Percentiles rank a stretch among this genome's conserved stretches.
Evolutionary conservation across 2,113 vertebrate genomes (phyloP).

Genomic region (Enhydra lutris): DNA sequence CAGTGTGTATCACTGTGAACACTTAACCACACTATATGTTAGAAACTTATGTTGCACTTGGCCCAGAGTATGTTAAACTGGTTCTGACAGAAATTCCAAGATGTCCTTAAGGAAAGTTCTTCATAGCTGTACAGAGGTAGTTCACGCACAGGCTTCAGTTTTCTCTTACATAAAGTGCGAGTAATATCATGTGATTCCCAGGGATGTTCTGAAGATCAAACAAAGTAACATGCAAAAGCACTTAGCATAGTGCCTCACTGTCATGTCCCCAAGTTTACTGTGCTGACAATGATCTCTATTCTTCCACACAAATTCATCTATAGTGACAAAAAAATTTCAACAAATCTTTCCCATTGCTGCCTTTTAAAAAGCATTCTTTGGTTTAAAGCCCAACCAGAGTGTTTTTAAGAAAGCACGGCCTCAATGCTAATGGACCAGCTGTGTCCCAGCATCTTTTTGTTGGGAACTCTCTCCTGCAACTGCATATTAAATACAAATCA

Average conservation of each 20-base stretch:
- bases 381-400: constrained; percentile 49
- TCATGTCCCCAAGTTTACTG: constrained; percentile 44
- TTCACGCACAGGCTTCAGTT: constrained; percentile 23
- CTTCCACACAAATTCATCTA: constrained; percentile 52
- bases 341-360: constrained; percentile 55
- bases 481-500: constrained; percentile 63
- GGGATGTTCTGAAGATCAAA: background rate
- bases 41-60: background rate
- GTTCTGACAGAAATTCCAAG: background rate
- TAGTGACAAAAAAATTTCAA: constrained; percentile 52
- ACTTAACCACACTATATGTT: background rate
- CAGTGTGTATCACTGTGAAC: background rate
- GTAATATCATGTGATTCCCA: constrained; percentile 7
- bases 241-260: background rate
- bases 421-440: constrained; percentile 63
- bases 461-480: constrained; percentile 48
- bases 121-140: background rate
- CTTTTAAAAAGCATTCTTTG: constrained; percentile 64
- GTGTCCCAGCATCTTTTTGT: constrained; percentile 63
- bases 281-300: constrained; percentile 49
- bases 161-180: constrained; percentile 39
- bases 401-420: constrained; percentile 59
- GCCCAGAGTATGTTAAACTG: background rate
- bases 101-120: background rate
- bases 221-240: constrained; percentile 9